Conservation (phyloP, 2,113 vertebrate genomes). For the Protobothrops mucrosquamatus region DNA sequence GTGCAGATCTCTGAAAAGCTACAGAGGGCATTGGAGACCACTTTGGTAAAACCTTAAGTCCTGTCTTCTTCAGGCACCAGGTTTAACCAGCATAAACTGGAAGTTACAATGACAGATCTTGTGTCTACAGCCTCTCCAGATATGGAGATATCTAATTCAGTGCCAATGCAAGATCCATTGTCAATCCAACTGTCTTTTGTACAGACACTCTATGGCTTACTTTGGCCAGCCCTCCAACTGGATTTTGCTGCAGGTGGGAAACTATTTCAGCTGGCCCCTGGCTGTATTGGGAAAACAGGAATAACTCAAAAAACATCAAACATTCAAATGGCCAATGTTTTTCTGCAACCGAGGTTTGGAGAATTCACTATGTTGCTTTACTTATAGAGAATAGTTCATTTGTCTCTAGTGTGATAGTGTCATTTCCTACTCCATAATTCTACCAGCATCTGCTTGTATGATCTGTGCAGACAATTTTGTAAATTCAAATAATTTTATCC, state of each 20-base stretch:
- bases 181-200: neutral
- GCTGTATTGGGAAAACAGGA: neutral
- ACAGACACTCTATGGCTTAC: neutral
- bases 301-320: neutral
- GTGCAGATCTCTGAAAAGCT: neutral
- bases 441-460: constrained; percentile 4
- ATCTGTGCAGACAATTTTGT: constrained; percentile 25
- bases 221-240: neutral
- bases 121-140: neutral
- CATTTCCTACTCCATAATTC: constrained; percentile 10
- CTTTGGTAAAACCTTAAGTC: neutral
- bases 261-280: neutral
- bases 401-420: neutral
- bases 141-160: neutral
- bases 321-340: neutral
- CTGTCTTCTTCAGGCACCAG: neutral
- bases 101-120: neutral
- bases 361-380: neutral
- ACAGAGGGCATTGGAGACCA: neutral
- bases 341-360: neutral
- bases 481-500: constrained; percentile 28
- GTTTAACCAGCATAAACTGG: neutral
- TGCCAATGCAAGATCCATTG: neutral
- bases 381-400: neutral
- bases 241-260: neutral